Base-by-base conservation (phyloP, 2,797 vertebrate species). In the Zenarchopterus dispar region DNA sequence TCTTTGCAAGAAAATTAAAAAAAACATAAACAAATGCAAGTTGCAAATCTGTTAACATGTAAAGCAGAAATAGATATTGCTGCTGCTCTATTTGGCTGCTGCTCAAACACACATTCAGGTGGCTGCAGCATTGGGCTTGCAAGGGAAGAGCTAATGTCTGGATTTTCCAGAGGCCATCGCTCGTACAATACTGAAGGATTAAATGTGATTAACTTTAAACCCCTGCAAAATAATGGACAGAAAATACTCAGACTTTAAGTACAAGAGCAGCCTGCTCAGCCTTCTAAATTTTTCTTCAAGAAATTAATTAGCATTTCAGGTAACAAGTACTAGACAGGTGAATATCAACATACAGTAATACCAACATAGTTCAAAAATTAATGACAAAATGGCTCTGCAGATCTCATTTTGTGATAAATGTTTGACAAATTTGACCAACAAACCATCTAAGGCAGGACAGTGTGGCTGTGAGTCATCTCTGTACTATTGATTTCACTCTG, bases 121-220 rank as follows among this genome's bases (percentile, higher is more conserved):
- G 56, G 53, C 51, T 78, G 77, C 75, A 59, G 66, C 18, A 23
- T 80, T 64, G 73, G 16, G 24, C 68, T 68, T 50, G 54, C 50
- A 64, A 63, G 56, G 59, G 60, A 69, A 58, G 36, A 56, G 58
- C 65, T 72, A 63, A 67, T 78, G 75, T 85, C 66, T 70, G 69
- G 62, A 67, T 88, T 77, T 81, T 73, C 85, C 71, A 78, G 73
- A 79, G 54, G 70, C 66, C 69, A 79, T 83, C 77, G 78, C 57
- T 62, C 48, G 58, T 63, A 67, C 60, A 69, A 56, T 56, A 49
- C 69, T 71, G 50, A 82, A 74, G 81, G 83, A 92, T 90, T 89
- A 87, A 77, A 82, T 74, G 62, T 9, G 73, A 90, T 80, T 88
- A 84, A 89, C 80, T 87, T 87, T 56, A 64, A 55, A 81, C 67